phyloP scores from a whole-genome alignment of 2,113 vertebrate species.

The Ibidorhyncha struthersii region DNA sequence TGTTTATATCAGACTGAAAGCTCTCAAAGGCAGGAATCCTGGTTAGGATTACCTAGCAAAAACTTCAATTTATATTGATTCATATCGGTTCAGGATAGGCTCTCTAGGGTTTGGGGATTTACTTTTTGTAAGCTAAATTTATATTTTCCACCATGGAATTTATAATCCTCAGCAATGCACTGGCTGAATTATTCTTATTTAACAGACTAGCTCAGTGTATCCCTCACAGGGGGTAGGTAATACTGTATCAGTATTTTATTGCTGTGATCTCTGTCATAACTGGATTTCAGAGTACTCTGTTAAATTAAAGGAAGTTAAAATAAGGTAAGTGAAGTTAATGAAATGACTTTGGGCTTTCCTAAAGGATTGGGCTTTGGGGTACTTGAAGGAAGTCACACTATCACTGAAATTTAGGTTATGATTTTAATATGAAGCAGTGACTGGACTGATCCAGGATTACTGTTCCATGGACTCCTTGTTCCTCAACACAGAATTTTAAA shows the following conservation, averaged over 20 bases:
- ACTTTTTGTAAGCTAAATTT: background rate
- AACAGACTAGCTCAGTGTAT: background rate
- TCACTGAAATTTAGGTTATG: background rate
- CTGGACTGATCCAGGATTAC: background rate
- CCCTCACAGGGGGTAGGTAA: background rate
- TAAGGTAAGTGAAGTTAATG: background rate
- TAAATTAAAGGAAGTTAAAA: conserved; percentile 3
- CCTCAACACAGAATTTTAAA: background rate
- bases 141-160: background rate
- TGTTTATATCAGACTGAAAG: background rate
- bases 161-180: background rate
- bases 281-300: conserved; percentile 3
- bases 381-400: background rate
- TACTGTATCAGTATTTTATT: background rate
- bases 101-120: background rate
- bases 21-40: background rate
- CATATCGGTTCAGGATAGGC: background rate
- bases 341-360: background rate
- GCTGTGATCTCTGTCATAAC: background rate
- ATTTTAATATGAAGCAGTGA: background rate
- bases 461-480: background rate
- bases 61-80: background rate
- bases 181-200: background rate
- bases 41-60: background rate
- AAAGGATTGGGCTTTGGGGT: background rate